Base-by-base conservation (phyloP, 2,113 vertebrate genomes). In the Otus sunia region DNA sequence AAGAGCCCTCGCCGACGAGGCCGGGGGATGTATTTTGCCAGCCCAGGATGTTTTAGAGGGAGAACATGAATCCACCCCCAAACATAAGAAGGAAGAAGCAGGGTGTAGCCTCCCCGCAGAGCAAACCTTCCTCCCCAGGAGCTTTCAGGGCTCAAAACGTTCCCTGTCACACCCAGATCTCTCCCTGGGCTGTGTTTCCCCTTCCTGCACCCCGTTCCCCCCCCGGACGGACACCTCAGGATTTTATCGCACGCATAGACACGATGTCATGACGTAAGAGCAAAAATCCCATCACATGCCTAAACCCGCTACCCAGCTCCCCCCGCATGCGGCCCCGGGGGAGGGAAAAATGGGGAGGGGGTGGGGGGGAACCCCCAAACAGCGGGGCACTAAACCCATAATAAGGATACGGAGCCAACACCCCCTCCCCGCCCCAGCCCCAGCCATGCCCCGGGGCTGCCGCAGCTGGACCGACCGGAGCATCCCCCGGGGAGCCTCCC, bases 281-380 rank as follows among this genome's bases (percentile, higher is more conserved):
- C 68, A 76, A 43, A 89, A 94, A 88, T 5, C 94, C 68, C 86
- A 4, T 95, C 95, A 72, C 95, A 95, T 55, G 89, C 75, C 52
- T 19, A 6, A 41, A 19, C 34, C 66, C 11, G 4, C 78, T 29
- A 76, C 88, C 67, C 91, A 22, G 58, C 71, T 75, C 77, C 82
- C 77, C 69, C 55, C 41, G 4, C 52, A 49, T 4, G 12, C 52
- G 4, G 41, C 68, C 58, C 64, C 41, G 4, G 25, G 6, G 5
- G 15, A 10, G 29, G 59, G 6, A 16, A 58, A 67, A 72, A 32
- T 9, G 3, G 20, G 9, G n/a, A 19, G 8, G 32, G n/a, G 23
- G 30, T 9, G 23, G 34, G 19, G 7, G 36, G 34, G 17, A 16
- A 58, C 13, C 58, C 15, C 18, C 45, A 5, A 18, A 4, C 84